phyloP scores from a whole-genome alignment of 2,113 vertebrate species.

The Pyxicephalus adspersus region DNA sequence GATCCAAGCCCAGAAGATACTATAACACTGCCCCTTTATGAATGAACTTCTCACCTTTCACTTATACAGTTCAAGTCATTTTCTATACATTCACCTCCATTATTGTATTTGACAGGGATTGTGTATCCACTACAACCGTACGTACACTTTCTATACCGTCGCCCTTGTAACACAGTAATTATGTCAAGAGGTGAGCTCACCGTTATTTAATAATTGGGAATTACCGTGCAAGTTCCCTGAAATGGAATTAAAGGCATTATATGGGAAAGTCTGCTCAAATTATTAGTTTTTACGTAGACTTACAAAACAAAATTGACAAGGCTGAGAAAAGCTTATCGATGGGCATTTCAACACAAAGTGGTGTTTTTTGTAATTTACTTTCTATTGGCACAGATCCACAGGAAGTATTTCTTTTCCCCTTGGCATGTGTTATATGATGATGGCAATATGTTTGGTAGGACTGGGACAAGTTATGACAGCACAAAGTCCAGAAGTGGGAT shows the following conservation, averaged over 20 bases:
- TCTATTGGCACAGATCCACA: too few relatives aligned
- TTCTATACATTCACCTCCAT: not conserved
- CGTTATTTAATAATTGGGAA: slow-evolving; percentile 12
- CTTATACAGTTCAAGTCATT: slow-evolving; percentile 2
- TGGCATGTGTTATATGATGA: too few relatives aligned
- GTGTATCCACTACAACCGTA: not conserved
- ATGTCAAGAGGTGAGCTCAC: slow-evolving; percentile 21
- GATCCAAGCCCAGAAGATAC: slow-evolving; percentile 1
- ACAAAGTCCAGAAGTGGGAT: too few relatives aligned
- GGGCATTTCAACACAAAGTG: too few relatives aligned
- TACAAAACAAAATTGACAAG: too few relatives aligned
- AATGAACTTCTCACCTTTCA: slow-evolving; percentile 17
- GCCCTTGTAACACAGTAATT: slow-evolving; percentile 29
- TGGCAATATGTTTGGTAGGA: too few relatives aligned
- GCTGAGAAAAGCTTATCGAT: too few relatives aligned
- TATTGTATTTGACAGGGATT: slow-evolving; percentile 32
- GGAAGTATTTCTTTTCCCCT: too few relatives aligned
- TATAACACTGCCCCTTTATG: slow-evolving; percentile 35
- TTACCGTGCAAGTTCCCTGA: not conserved
- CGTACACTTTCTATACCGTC: not conserved
- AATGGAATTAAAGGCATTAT: not conserved
- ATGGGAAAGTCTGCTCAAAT: too few relatives aligned
- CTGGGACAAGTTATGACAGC: too few relatives aligned
- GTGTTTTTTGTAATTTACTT: too few relatives aligned
- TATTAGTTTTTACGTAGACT: too few relatives aligned